Evolutionary conservation across 2,888 invertebrate genomes (phyloP), one percentile per base, ranked within the genome.

Genomic region (Chrysolina americana): DNA sequence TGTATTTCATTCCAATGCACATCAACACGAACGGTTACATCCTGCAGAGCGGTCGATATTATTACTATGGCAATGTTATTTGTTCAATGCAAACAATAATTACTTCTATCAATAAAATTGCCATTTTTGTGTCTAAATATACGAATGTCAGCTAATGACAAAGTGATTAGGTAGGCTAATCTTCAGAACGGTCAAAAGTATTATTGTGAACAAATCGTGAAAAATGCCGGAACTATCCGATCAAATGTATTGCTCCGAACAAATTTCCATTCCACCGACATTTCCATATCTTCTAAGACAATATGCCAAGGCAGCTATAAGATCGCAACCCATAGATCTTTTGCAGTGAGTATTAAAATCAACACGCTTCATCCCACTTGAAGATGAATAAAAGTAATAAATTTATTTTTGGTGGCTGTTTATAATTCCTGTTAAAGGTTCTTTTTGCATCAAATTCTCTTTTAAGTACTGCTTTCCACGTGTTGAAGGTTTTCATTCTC

Each of bases 301-400:
- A 84, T 97, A 93, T 84, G 96, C 96, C 59, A 97, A 97, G 90
- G 96, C 96, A 44, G 97, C 96, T 0, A 96, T 97, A 73, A 92
- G 95, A 82, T 96, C 96, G 3, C 97, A 97, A 86, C 97, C 97
- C 0, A 93, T 93, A 80, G 97, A 97, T 89, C 90, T 97, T 0
- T 89, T 97, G 0, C 89, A 88, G 88, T 88, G 84, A 84, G 84
- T 80, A 44, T 11, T 63, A 15, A 28, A 36, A 48, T 9, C 2
- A 23, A n/a, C n/a, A 21, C 2, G 4, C 8, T 36, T 36, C 8
- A 36, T 36, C 8, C 8, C 8, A 36, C 8, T 28, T 36, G 36
- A 36, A 8, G 36, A 6, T 36, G 36, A 36, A 36, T 8, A 36
- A 36, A 36, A 36, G 28, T 36, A 36, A 36, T 36, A 28, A 28